Percentiles rank a stretch among this genome's conserved stretches.
phyloP scores from a whole-genome alignment of 2,797 vertebrate species.

The Echiichthys vipera region DNA sequence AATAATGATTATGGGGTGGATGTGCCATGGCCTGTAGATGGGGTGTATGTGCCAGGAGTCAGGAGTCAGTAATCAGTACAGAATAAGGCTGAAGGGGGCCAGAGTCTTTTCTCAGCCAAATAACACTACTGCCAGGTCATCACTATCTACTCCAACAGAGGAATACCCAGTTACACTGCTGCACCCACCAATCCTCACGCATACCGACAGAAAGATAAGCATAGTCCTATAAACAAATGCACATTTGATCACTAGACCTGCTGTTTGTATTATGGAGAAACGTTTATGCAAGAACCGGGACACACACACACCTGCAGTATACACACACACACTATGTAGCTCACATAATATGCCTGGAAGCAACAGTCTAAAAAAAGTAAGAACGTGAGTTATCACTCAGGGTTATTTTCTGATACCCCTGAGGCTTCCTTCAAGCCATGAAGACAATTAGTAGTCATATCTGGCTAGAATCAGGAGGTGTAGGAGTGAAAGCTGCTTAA shows the following conservation, averaged over 20 bases:
- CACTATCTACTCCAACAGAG: slow-evolving; percentile 33
- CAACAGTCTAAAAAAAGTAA: slow-evolving; percentile 36
- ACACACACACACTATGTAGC: slow-evolving; percentile 20
- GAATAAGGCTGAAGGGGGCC: slow-evolving; percentile 31
- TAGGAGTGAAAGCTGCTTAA: slow-evolving; percentile 77
- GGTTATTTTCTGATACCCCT: slow-evolving; percentile 71
- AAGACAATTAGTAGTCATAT: slow-evolving; percentile 79
- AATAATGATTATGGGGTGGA: slow-evolving; percentile 75
- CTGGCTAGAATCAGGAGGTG: slow-evolving; percentile 67
- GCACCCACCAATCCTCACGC: background rate
- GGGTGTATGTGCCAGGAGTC: slow-evolving; percentile 52
- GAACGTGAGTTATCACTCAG: slow-evolving; percentile 64
- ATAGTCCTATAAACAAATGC: background rate
- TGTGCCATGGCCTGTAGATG: slow-evolving; percentile 54
- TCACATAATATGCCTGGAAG: slow-evolving; percentile 41
- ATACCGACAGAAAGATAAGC: background rate
- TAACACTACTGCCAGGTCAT: slow-evolving; percentile 50
- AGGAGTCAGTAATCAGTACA: slow-evolving; percentile 64
- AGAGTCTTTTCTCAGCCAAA: slow-evolving; percentile 63
- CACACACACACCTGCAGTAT: slow-evolving; percentile 5
- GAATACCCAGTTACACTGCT: slow-evolving; percentile 26
- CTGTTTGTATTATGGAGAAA: background rate
- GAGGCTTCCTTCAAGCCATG: slow-evolving; percentile 63
- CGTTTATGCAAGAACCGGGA: background rate
- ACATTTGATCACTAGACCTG: background rate